Base-by-base conservation (phyloP, 2,888 invertebrate species). In the Drosophila suboccidentalis region DNA sequence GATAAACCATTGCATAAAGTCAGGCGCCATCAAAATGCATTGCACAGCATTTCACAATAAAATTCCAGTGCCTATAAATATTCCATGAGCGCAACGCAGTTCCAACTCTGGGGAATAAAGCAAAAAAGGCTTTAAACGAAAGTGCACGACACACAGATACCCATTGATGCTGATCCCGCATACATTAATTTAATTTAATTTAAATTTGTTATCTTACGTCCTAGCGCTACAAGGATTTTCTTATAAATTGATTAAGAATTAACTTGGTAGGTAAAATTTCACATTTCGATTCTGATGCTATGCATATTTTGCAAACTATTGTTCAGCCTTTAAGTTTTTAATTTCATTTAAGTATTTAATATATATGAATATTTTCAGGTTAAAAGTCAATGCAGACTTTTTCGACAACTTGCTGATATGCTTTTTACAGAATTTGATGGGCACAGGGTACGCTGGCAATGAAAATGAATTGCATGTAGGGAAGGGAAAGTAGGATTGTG, bases 61-160 rank as follows among this genome's bases (percentile, higher is more conserved):
- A 65, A 68, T 73, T 55, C 66, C 67, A 60, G 38, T 51, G 80
- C 60, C 67, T 65, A 78, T 78, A 76, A 78, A 78, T 78, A 69
- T 73, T 80, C 61, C 50, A 80, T 80, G 80, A 78, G 69, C 34
- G 26, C 49, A 39, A 22, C 44, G 11, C 47, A 19, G 59, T 17
- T 1, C 17, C 19, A 50, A 59, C 19, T 9, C 11, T 38, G 34
- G 26, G 39, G 22, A 36, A 41, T 54, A 43, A 34, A 34, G 46
- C 15, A 9, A 3, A 46, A 34, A 55, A 5, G 1, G 13, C 13
- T 17, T 4, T 19, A 13, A 2, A 29, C n/a, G 13, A 5, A 4
- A 8, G 5, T 38, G 46, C 8, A 38, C 36, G 26, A 26, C 57
- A 15, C 4, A 22, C 8, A 26, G 36, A 36, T 57, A 57, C 22